Percentiles rank a stretch among this genome's conserved stretches.
Conservation (phyloP, 1,140 invertebrate genomes). For the Nylanderia fulva region DNA sequence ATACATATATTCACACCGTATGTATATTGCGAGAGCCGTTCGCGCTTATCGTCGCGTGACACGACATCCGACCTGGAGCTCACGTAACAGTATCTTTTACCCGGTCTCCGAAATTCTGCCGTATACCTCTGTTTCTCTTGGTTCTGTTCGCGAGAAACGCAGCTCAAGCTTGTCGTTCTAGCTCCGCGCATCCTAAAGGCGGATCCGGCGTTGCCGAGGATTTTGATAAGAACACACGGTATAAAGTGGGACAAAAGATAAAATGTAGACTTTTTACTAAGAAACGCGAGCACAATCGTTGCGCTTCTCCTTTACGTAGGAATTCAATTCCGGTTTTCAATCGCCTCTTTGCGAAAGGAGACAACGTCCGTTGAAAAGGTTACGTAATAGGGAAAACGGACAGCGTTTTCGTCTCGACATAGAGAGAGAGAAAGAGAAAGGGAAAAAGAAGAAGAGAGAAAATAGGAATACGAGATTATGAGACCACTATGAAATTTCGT, state of each 20-base stretch:
- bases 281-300: conserved; percentile 32
- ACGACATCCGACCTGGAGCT: conserved; percentile 53
- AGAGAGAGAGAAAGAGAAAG: too few species aligned
- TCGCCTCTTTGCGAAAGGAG: conserved; percentile 19
- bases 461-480: not conserved
- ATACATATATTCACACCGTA: not conserved
- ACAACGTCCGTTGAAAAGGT: not conserved
- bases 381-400: conserved; percentile 23
- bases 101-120: conserved; percentile 63
- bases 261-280: conserved; percentile 13
- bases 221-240: conserved; percentile 20
- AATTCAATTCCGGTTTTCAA: conserved; percentile 51
- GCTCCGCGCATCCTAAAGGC: conserved; percentile 21
- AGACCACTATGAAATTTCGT: conserved; percentile 10
- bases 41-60: conserved; percentile 67
- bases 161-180: not conserved
- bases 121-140: conserved; percentile 58
- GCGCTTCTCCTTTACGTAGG: conserved; percentile 8
- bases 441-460: too few species aligned
- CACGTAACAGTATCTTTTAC: conserved; percentile 51
- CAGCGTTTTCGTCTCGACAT: not conserved
- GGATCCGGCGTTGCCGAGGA: conserved; percentile 3
- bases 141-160: conserved; percentile 8
- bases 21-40: conserved; percentile 54
- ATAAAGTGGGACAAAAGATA: conserved; percentile 10